Evolutionary conservation across 2,888 invertebrate genomes (phyloP), one percentile per base, ranked within the genome.

Genomic region (Meta bourneti): DNA sequence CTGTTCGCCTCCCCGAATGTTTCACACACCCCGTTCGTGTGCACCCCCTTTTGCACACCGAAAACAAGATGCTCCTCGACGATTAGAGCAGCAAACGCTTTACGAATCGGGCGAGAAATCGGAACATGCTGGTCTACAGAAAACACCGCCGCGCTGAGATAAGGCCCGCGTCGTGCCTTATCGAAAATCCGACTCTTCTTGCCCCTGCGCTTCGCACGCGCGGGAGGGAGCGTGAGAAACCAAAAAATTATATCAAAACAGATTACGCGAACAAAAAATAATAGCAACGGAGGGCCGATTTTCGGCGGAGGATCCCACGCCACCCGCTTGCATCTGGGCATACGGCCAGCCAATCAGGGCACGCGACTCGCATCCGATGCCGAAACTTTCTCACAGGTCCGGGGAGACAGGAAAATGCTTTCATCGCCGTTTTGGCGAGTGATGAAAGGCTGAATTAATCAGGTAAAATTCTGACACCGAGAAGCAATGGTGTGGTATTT

Each of bases 291-390:
- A 77, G 86, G 85, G 86, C 74, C 79, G 54, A 51, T 48, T 20
- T 54, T n/a, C 11, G n/a, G 69, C 51, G 80, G 78, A 74, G 78
- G 84, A 88, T 92, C 91, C 91, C 91, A 92, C 91, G 91, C 85
- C 90, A 72, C 90, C 90, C 90, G 90, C 91, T 77, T 80, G 61
- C 84, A 88, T 88, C 79, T 74, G 88, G 88, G 91, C 82, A 61
- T 19, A 54, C 34, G 84, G 84, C 79, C 75, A 80, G 84, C 91
- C 91, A 92, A 92, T 92, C 91, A 92, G 48, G 79, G 75, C 91
- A 89, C 88, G 91, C 91, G 91, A 84, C 91, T 74, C 7, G 61
- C 79, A 70, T 72, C 75, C 51, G 83, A 91, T 87, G 34, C 71
- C 82, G 34, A 72, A 78, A 85, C 78, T 87, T 91, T 91, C 91